Evolutionary conservation across 2,113 vertebrate species (phyloP).

Genomic region (Mohoua ochrocephala): DNA sequence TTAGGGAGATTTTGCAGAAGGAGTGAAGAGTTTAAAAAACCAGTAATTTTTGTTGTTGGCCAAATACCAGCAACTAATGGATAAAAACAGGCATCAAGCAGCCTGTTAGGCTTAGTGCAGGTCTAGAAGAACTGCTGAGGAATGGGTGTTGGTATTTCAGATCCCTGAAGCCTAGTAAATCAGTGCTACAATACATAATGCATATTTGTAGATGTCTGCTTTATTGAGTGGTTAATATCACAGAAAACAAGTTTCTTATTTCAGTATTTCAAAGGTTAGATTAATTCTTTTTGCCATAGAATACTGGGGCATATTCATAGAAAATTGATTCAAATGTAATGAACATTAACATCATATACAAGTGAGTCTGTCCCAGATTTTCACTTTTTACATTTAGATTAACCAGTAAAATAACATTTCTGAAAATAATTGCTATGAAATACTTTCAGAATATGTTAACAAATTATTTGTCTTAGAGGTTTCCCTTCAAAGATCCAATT

Average conservation of each 20-base stretch:
- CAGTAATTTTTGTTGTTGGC: not conserved
- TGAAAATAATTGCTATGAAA: not conserved
- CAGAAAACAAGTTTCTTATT: not conserved
- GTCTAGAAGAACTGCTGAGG: not conserved
- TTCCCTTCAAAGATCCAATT: not conserved
- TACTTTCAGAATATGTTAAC: not conserved
- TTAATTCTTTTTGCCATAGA: not conserved
- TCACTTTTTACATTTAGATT: not conserved
- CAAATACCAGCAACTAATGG: not conserved
- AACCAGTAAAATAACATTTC: not conserved
- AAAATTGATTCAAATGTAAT: not conserved
- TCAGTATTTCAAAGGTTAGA: not conserved
- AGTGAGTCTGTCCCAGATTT: not conserved
- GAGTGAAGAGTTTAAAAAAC: not conserved
- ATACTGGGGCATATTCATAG: not conserved
- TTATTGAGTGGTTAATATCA: not conserved
- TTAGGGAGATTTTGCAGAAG: not conserved
- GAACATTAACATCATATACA: not conserved
- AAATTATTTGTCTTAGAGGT: not conserved
- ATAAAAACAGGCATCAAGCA: not conserved
- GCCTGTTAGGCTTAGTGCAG: not conserved
- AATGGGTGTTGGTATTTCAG: not conserved
- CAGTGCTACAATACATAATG: not conserved
- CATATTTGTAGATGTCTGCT: not conserved
- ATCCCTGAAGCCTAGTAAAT: not conserved